Conservation (phyloP, 2,113 vertebrate species). For the Salvator merianae region DNA sequence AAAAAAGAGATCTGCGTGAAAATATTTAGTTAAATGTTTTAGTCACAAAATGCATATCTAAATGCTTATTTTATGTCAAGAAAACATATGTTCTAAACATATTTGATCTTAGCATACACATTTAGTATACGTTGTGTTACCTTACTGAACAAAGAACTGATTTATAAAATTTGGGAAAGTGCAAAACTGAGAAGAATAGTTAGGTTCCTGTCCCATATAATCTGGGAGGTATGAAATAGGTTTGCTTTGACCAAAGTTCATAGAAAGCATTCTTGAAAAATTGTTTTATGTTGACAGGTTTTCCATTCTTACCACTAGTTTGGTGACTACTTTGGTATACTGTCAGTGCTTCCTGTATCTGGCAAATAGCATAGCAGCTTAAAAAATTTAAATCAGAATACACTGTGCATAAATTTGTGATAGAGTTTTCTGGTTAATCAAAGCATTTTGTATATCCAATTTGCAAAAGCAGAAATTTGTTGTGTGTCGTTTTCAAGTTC, state of each 20-base stretch:
- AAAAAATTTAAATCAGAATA: not conserved
- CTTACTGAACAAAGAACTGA: not conserved
- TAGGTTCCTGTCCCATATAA: not conserved
- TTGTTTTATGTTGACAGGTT: not conserved
- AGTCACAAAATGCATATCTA: not conserved
- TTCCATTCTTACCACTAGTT: not conserved
- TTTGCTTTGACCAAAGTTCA: not conserved
- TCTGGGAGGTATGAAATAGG: not conserved
- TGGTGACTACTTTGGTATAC: not conserved
- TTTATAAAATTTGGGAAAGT: not conserved
- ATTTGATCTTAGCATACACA: not conserved
- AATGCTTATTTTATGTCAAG: not conserved
- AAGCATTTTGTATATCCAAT: not conserved
- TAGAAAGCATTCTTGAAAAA: not conserved
- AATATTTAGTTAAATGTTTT: not conserved
- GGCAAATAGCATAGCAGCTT: not conserved
- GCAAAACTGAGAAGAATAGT: not conserved
- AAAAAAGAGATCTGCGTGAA: not conserved
- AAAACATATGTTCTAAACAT: not conserved
- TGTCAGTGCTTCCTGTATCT: too few relatives aligned
- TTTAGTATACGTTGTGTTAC: not conserved
- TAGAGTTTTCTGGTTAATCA: not conserved
- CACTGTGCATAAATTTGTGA: not conserved
- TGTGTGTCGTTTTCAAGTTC: not conserved
- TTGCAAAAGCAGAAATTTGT: not conserved